phyloP scores from a whole-genome alignment of 2,113 vertebrate genomes.

The Cololabis saira region DNA sequence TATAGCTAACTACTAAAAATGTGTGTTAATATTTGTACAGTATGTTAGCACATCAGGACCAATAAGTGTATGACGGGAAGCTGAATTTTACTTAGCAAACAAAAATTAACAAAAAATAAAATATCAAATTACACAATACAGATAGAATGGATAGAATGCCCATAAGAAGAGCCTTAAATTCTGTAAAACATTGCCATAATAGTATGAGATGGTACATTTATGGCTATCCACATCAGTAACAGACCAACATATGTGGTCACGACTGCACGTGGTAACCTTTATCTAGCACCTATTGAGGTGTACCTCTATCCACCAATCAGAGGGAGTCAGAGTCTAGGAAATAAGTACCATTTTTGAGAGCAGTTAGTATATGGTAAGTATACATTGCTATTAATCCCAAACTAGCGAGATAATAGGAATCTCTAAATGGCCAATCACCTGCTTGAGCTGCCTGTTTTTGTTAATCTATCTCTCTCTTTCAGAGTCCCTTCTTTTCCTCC shows the following conservation, averaged over 20 bases:
- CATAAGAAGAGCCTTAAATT: too few relatives aligned
- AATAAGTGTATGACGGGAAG: too few relatives aligned
- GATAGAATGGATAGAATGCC: too few relatives aligned
- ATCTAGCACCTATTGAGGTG: constrained; percentile 5
- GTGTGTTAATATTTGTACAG: too few relatives aligned
- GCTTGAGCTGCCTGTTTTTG: constrained; percentile 49
- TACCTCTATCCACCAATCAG: constrained; percentile 11
- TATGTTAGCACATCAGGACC: too few relatives aligned
- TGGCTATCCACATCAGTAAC: background rate
- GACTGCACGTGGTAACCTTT: constrained; percentile 55
- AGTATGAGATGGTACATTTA: background rate
- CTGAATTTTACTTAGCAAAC: too few relatives aligned
- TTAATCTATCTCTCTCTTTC: constrained; percentile 57
- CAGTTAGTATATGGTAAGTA: constrained; percentile 29
- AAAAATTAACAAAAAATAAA: too few relatives aligned
- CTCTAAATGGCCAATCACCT: constrained; percentile 65
- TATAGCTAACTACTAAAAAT: too few relatives aligned
- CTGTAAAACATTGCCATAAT: too few relatives aligned
- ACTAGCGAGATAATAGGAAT: constrained; percentile 51
- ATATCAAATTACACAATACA: too few relatives aligned
- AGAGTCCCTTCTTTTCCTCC: constrained; percentile 29
- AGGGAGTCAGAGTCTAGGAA: constrained; percentile 31
- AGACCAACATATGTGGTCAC: constrained; percentile 13
- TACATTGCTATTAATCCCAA: constrained; percentile 65
- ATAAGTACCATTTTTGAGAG: constrained; percentile 57